phyloP scores from a whole-genome alignment of 35 echinoderm and acorn worm species.

The Ptychodera flava region DNA sequence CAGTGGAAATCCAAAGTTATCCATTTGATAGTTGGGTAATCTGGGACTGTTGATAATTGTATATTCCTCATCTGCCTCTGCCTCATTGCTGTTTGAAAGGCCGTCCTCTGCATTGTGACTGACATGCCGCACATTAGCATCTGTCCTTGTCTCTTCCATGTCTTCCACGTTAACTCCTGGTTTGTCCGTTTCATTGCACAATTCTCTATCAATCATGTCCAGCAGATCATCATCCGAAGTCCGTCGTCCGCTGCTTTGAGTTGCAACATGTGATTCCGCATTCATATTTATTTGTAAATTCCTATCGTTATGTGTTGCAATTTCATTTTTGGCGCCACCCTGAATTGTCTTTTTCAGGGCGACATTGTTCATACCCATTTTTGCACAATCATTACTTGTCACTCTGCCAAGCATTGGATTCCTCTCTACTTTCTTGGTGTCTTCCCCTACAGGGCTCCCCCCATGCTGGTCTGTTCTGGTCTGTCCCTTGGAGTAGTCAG shows the following conservation, averaged over 20 bases:
- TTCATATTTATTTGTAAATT: too few species aligned
- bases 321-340: too few species aligned
- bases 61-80: not conserved
- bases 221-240: conserved; percentile 68
- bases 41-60: conserved; percentile 24
- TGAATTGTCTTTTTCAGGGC: too few species aligned
- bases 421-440: too few species aligned
- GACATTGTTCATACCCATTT: too few species aligned
- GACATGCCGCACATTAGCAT: not conserved
- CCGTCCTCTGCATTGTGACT: conserved; percentile 13
- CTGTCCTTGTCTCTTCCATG: not conserved
- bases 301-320: too few species aligned
- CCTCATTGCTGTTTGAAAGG: not conserved
- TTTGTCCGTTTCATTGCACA: conserved; percentile 48
- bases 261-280: too few species aligned
- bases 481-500: conserved; percentile 44
- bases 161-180: not conserved
- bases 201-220: conserved; percentile 79
- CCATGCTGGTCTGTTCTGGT: too few species aligned
- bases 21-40: conserved; percentile 27
- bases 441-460: too few species aligned
- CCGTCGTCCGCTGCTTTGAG: too few species aligned
- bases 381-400: too few species aligned
- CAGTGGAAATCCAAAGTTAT: conserved; percentile 92
- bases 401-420: too few species aligned